These are phyloP conservation scores for Furnarius figulus DNA, from an alignment of 2,113 vertebrate genomes.

Conservation along the genomic window DNA sequence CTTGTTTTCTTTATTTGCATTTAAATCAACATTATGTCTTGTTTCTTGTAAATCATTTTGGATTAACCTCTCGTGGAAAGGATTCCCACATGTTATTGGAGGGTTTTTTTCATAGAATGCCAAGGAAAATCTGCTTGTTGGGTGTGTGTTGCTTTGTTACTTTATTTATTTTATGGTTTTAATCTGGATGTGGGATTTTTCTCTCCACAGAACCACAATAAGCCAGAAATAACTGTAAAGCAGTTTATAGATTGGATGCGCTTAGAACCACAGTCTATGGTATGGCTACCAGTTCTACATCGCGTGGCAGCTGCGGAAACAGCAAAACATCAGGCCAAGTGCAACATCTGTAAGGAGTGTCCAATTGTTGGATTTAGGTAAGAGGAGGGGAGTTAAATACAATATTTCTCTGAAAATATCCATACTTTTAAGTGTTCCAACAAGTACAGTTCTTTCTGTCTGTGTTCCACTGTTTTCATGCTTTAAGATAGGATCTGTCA, in stretches of 20 bases:
- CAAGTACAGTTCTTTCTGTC: background rate
- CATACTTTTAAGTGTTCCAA: background rate
- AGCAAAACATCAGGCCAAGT: slow-evolving; percentile 97
- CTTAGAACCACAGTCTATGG: slow-evolving; percentile 97
- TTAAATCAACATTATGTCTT: background rate
- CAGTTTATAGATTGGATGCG: slow-evolving; percentile 97
- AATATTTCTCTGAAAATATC: background rate
- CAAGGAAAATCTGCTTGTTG: background rate
- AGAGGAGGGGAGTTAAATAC: background rate
- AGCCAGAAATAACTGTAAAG: slow-evolving; percentile 90
- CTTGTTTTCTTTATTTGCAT: background rate
- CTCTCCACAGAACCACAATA: slow-evolving; percentile 88
- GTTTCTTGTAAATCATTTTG: background rate
- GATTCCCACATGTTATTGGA: background rate
- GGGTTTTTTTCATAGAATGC: background rate
- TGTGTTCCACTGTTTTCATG: background rate
- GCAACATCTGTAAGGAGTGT: slow-evolving; percentile 98
- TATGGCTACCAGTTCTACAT: slow-evolving; percentile 95
- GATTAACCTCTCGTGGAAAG: background rate
- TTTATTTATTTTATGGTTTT: background rate
- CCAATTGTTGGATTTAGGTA: slow-evolving; percentile 98
- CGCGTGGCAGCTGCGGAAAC: slow-evolving; percentile 95
- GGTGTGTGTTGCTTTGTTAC: background rate
- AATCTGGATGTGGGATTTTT: background rate
- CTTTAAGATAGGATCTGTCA: background rate